Evolutionary conservation across 1,140 invertebrate species (phyloP).

Genomic region (Rhysida immarginata): DNA sequence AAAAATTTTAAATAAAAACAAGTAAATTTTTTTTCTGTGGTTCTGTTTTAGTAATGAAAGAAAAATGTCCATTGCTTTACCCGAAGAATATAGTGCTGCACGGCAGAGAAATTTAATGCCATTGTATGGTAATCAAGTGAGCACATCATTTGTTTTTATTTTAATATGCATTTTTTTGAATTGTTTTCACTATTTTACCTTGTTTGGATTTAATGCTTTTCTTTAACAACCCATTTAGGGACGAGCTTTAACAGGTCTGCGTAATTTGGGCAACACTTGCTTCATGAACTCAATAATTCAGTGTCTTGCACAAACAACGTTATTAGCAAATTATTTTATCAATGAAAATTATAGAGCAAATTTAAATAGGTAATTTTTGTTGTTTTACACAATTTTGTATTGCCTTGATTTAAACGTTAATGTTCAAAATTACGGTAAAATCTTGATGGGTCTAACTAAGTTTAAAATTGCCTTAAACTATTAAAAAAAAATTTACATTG

Average conservation of each 20-base stretch:
- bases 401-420: too few relatives aligned
- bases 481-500: too few relatives aligned
- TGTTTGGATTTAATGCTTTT: constrained; percentile 5
- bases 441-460: too few relatives aligned
- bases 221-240: constrained; percentile 12
- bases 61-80: too few relatives aligned
- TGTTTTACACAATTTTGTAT: too few relatives aligned
- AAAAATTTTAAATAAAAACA: too few relatives aligned
- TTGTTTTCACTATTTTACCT: constrained; percentile 10
- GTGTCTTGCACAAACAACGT: constrained; percentile 56
- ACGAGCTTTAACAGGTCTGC: constrained; percentile 30
- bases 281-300: constrained; percentile 46
- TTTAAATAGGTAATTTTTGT: constrained; percentile 14
- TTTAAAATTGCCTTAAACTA: too few relatives aligned
- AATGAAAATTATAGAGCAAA: constrained; percentile 14
- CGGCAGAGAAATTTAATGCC: constrained; percentile 39
- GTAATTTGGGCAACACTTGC: constrained; percentile 42
- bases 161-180: constrained; percentile 12
- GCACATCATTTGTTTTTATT: constrained; percentile 20
- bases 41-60: too few relatives aligned
- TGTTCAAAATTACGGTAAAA: too few relatives aligned
- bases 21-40: too few relatives aligned
- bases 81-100: constrained; percentile 11
- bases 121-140: constrained; percentile 40
- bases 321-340: constrained; percentile 56